Evolutionary conservation across 2,113 vertebrate genomes (phyloP), one percentile per base, ranked within the genome.

Genomic region (Bufo bufo): DNA sequence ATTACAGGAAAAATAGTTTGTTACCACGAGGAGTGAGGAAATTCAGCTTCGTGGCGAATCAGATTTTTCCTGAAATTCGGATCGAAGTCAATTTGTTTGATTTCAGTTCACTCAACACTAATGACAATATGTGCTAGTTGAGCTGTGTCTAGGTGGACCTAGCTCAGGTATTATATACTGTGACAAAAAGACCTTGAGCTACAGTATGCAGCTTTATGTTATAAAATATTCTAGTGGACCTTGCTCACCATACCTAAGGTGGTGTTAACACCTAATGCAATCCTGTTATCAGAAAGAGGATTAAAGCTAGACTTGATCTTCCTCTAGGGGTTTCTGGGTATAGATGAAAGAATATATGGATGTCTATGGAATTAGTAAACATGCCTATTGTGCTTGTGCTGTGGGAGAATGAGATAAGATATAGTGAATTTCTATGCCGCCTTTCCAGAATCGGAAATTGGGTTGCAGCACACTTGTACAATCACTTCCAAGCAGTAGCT

Each of bases 401-500:
- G 65, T 54, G 65, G 82, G 47, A 50, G 50, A 23, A 14, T 16
- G 82, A 84, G 82, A 84, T 71, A 83, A 52, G 63, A 69, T 71
- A 65, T n/a, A 52, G 81, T 66, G 63, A 84, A 84, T 69, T 69
- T 71, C 49, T 54, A 83, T 71, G 82, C 65, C 47, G 45, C 23
- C 82, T 84, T 71, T 84, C 49, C 82, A 84, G 63, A 84, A 71
- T 71, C n/a, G 47, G 82, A 71, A 84, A 84, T 84, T 52, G 66
- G 65, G 63, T 47, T 71, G 82, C 49, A 71, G 82, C 82, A 54
- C 50, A 84, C 47, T 69, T 52, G 63, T 71, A 69, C 78, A 81
- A 81, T 81, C 78, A 81, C 63, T 69, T 23, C 82, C 50, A 84
- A 54, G 49, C 82, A 71, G 66, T 54, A 74, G 83, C 66, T 74